A percentile compares a stretch with the other conserved stretches of the same genome.
Evolutionary conservation across 2,113 vertebrate species (phyloP).

Genomic region (Seriola quinqueradiata): DNA sequence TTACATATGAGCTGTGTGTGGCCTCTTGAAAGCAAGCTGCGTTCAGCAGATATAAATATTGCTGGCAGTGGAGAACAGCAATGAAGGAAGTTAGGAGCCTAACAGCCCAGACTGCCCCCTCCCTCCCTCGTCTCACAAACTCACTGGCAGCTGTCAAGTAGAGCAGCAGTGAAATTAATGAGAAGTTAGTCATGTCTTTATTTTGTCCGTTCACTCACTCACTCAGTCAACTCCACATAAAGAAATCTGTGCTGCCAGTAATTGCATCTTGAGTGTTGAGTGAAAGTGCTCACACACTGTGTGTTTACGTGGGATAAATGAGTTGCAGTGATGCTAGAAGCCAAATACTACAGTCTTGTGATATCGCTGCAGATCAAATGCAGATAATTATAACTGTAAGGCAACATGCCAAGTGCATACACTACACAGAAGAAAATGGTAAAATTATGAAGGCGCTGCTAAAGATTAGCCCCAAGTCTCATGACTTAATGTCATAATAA

Average conservation of each 20-base stretch:
- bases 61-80: constrained; percentile 49
- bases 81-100: constrained; percentile 53
- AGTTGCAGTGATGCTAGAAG: constrained; percentile 57
- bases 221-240: constrained; percentile 60
- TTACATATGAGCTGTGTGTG: constrained; percentile 62
- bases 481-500: background rate
- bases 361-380: constrained; percentile 46
- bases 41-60: constrained; percentile 64
- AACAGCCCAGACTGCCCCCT: constrained; percentile 45
- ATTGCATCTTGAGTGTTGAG: constrained; percentile 67
- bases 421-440: constrained; percentile 14
- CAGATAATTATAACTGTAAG: constrained; percentile 28
- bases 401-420: constrained; percentile 37
- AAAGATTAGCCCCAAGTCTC: constrained; percentile 9
- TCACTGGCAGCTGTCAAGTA: constrained; percentile 68
- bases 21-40: constrained; percentile 64
- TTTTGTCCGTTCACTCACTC: constrained; percentile 66
- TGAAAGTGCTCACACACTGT: constrained; percentile 54
- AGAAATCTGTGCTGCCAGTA: constrained; percentile 71
- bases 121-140: constrained; percentile 28
- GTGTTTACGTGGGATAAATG: constrained; percentile 67
- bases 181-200: constrained; percentile 73
- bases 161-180: constrained; percentile 70
- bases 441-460: constrained; percentile 12
- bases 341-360: constrained; percentile 53